Conservation (phyloP, 2,888 invertebrate species). For the Meloe dianella region DNA sequence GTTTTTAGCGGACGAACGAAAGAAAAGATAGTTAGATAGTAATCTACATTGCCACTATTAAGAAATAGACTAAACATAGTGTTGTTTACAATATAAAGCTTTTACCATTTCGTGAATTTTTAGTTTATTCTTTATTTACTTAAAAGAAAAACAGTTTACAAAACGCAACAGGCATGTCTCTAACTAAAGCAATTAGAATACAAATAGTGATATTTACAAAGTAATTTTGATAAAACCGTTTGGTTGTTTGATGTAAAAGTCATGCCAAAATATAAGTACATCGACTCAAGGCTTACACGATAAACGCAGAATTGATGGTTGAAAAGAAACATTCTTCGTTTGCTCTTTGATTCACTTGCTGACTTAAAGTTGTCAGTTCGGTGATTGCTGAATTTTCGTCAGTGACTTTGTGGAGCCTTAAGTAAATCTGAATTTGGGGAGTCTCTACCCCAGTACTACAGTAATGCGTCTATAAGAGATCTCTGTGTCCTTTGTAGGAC, state of each 20-base stretch:
- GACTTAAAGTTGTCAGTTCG: no score
- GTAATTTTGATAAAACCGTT: not conserved
- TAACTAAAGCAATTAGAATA: not conserved
- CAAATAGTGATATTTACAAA: not conserved
- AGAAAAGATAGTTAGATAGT: not conserved
- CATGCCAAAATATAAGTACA: not conserved
- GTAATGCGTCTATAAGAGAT: no score
- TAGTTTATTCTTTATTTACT: not conserved
- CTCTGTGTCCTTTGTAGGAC: no score
- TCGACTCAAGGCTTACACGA: no score
- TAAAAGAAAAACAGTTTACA: not conserved
- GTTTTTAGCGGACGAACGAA: no score
- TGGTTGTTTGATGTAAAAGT: not conserved
- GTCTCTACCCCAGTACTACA: no score
- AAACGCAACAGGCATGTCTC: not conserved
- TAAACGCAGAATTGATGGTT: no score
- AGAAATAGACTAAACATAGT: not conserved
- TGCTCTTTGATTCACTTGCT: no score
- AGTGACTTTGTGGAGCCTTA: no score
- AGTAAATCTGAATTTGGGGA: no score
- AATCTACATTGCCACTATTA: not conserved
- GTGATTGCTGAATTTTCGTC: no score
- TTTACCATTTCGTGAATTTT: not conserved
- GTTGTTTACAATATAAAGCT: not conserved
- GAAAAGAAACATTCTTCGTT: no score